These are phyloP conservation scores for Homarus americanus DNA, from an alignment of 1,140 invertebrate species.

Conservation along the genomic window DNA sequence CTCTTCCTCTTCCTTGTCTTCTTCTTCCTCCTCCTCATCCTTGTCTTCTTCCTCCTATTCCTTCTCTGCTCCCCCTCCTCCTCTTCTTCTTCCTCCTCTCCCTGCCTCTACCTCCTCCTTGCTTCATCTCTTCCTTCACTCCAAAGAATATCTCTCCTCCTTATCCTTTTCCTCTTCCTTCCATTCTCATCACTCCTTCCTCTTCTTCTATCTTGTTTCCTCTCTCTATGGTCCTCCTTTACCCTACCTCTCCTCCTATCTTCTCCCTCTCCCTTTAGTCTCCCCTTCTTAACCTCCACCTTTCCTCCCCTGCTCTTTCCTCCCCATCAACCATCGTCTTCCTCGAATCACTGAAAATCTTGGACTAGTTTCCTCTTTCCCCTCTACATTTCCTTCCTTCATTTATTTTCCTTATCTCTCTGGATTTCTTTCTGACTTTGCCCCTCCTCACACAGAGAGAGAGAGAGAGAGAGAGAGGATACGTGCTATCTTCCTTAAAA, in stretches of 20 bases:
- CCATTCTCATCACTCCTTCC: background rate
- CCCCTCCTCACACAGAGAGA: no score
- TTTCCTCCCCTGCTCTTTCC: background rate
- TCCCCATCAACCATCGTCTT: background rate
- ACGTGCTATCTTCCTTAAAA: no score
- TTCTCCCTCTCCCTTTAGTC: background rate
- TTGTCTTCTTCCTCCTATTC: background rate
- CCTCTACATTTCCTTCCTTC: background rate
- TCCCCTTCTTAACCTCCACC: background rate
- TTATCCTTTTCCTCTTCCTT: background rate
- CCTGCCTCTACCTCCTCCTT: background rate
- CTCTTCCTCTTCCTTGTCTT: background rate
- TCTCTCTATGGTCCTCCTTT: background rate
- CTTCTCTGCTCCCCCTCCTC: background rate
- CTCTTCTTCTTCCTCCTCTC: background rate
- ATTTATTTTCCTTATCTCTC: background rate
- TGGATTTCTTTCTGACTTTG: no score
- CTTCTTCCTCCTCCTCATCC: background rate
- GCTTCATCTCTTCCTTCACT: background rate
- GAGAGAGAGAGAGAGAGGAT: no score
- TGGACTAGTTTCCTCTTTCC: background rate
- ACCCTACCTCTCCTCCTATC: background rate
- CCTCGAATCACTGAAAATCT: slow-evolving; percentile 6
- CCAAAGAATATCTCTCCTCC: background rate
- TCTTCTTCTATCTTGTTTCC: background rate